A percentile compares a stretch with the other conserved stretches of the same genome.
phyloP scores from a whole-genome alignment of 2,888 invertebrate genomes.

The Athripsodes cinereus region DNA sequence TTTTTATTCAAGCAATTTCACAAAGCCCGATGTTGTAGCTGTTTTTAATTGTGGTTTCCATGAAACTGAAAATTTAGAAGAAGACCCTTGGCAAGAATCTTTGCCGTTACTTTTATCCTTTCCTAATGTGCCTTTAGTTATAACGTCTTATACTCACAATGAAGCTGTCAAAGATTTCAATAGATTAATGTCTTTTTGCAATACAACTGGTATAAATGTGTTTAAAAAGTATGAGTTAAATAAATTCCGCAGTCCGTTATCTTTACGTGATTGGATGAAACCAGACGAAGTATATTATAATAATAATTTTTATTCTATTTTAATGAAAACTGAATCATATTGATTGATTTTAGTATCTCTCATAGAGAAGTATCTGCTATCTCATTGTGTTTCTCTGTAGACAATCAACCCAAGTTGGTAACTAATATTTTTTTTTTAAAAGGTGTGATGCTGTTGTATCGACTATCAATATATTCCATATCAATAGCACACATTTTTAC shows the following conservation, averaged over 20 bases:
- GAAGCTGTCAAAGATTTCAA: conserved; percentile 21
- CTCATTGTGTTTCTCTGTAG: too few relatives aligned
- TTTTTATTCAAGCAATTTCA: conserved; percentile 2
- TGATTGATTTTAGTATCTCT: too few relatives aligned
- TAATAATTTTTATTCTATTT: conserved; percentile 26
- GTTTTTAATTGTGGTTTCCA: conserved; percentile 25
- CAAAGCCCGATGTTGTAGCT: conserved; percentile 14
- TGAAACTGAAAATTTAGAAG: conserved; percentile 14
- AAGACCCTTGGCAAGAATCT: conserved; percentile 21
- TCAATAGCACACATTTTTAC: too few relatives aligned
- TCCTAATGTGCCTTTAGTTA: conserved; percentile 16
- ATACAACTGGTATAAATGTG: not conserved
- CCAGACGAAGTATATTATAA: conserved; percentile 19
- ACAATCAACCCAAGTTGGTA: too few relatives aligned
- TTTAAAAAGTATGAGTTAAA: conserved; percentile 17
- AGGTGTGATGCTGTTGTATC: too few relatives aligned
- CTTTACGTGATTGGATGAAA: conserved; percentile 24
- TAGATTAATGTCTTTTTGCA: conserved; percentile 6
- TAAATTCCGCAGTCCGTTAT: conserved; percentile 14
- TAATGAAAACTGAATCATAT: not conserved
- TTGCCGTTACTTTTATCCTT: conserved; percentile 13
- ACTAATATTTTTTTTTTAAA: too few relatives aligned
- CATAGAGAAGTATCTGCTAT: too few relatives aligned
- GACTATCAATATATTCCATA: too few relatives aligned
- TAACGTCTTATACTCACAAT: conserved; percentile 22